phyloP scores from a whole-genome alignment of 1,140 invertebrate genomes.

The Drosophila persimilis region DNA sequence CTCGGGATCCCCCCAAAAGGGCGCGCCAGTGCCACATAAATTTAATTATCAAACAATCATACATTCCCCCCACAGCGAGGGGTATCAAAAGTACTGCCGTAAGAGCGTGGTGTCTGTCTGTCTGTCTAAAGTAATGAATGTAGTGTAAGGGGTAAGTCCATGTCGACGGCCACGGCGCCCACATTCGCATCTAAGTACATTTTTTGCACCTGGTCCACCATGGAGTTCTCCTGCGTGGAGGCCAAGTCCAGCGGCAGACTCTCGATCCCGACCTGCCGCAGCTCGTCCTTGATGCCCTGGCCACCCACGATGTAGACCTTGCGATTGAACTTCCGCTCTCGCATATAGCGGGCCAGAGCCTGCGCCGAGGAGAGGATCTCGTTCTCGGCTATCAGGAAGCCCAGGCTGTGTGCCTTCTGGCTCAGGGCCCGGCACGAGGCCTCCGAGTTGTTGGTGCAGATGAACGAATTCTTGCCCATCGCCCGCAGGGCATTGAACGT shows the following conservation, averaged over 20 bases:
- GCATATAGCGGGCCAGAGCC: conserved; percentile 35
- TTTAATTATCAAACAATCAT: too few relatives aligned
- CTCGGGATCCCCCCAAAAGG: too few relatives aligned
- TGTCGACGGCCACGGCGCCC: conserved; percentile 53
- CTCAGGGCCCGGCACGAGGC: conserved; percentile 10
- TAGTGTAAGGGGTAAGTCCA: conserved; percentile 6
- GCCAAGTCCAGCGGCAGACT: conserved; percentile 11
- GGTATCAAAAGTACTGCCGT: too few relatives aligned
- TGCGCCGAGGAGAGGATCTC: conserved; percentile 45
- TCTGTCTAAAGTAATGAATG: too few relatives aligned
- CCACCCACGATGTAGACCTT: conserved; percentile 52
- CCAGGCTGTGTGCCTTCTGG: conserved; percentile 39
- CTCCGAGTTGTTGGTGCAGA: conserved; percentile 54
- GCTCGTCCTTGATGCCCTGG: conserved; percentile 54
- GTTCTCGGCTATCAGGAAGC: conserved; percentile 24
- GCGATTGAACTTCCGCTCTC: conserved; percentile 29
- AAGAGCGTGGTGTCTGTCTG: too few relatives aligned
- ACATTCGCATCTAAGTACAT: conserved; percentile 39
- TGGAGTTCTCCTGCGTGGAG: neutral
- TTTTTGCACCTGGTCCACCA: conserved; percentile 48
- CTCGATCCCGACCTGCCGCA: conserved; percentile 47
- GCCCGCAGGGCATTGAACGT: conserved; percentile 57
- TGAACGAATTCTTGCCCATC: conserved; percentile 50
- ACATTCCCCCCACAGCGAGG: too few relatives aligned
- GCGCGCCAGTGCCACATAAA: too few relatives aligned